Percentiles rank a stretch among this genome's conserved stretches.
Evolutionary conservation across 2,888 invertebrate species (phyloP).

Genomic region (Drosophila paramelanica): DNA sequence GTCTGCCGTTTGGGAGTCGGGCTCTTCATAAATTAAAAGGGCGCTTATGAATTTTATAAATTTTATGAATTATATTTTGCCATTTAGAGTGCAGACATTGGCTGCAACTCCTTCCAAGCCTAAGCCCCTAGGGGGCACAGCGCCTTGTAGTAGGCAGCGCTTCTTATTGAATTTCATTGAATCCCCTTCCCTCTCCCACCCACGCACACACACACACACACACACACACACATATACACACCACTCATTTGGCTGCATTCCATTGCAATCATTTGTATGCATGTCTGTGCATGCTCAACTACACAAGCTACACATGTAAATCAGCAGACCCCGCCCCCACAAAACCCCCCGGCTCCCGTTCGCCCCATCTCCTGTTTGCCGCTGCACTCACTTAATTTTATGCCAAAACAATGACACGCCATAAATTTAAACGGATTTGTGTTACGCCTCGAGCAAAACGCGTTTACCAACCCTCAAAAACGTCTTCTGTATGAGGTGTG

Average conservation of each 20-base stretch:
- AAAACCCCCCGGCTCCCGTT: background rate
- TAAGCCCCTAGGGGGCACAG: background rate
- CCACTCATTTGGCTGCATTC: slow-evolving; percentile 4
- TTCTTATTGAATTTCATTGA: slow-evolving; percentile 71
- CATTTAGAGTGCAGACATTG: slow-evolving; percentile 59
- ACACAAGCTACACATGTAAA: slow-evolving; percentile 47
- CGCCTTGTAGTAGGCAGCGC: slow-evolving; percentile 57
- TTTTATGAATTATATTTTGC: slow-evolving; percentile 68
- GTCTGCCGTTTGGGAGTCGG: slow-evolving; percentile 6
- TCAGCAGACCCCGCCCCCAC: background rate
- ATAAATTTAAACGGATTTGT: slow-evolving; percentile 80
- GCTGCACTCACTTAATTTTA: slow-evolving; percentile 78
- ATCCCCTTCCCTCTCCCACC: background rate
- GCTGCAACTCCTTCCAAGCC: background rate
- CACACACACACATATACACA: no score
- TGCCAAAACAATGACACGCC: slow-evolving; percentile 81
- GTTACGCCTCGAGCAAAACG: slow-evolving; percentile 64
- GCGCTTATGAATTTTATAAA: slow-evolving; percentile 71
- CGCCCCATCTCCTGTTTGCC: slow-evolving; percentile 2
- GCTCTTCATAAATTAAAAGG: slow-evolving; percentile 73
- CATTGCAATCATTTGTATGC: slow-evolving; percentile 73
- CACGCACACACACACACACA: no score
- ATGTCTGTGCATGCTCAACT: slow-evolving; percentile 72
- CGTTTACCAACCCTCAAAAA: slow-evolving; percentile 42
- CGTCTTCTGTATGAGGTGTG: background rate